Percentiles rank a stretch among this genome's conserved stretches.
These are phyloP conservation scores for Melanostigma gelatinosum DNA, from an alignment of 2,113 vertebrate genomes.

Conservation along the genomic window DNA sequence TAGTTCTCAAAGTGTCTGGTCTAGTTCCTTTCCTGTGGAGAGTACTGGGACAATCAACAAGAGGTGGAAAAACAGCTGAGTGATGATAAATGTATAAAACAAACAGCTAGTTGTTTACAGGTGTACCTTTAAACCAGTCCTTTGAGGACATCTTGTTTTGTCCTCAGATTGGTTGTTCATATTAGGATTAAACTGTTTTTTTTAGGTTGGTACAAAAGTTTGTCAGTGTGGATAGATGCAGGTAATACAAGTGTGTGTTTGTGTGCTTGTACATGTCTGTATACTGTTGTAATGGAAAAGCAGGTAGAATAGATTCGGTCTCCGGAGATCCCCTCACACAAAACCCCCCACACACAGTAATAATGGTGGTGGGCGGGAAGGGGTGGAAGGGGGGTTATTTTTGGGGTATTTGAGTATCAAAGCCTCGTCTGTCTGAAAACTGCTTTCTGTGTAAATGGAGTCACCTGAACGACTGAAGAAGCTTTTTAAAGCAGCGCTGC, in stretches of 20 bases:
- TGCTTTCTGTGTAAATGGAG: slow-evolving; percentile 59
- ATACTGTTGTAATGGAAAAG: background rate
- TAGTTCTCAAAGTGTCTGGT: no score
- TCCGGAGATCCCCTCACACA: slow-evolving; percentile 36
- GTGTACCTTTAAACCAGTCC: background rate
- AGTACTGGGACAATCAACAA: background rate
- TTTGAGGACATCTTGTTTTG: background rate
- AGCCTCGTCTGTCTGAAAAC: slow-evolving; percentile 64
- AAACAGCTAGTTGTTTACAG: background rate
- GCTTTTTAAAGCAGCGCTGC: slow-evolving; percentile 61
- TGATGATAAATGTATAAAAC: background rate
- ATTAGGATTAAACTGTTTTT: background rate
- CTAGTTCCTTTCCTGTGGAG: background rate
- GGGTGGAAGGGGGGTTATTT: background rate
- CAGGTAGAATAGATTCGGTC: slow-evolving; percentile 34
- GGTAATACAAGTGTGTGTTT: background rate
- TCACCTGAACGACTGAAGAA: slow-evolving; percentile 30
- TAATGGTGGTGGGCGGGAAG: slow-evolving; percentile 2
- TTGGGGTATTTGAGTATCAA: slow-evolving; percentile 62
- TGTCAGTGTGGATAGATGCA: background rate
- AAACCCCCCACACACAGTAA: slow-evolving; percentile 31
- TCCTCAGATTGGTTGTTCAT: background rate
- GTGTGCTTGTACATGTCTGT: background rate
- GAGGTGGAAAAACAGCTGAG: background rate
- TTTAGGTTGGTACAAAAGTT: background rate